A percentile compares a stretch with the other conserved stretches of the same genome.
phyloP scores from a whole-genome alignment of 2,888 invertebrate genomes.

The Standfussiana lucernea region DNA sequence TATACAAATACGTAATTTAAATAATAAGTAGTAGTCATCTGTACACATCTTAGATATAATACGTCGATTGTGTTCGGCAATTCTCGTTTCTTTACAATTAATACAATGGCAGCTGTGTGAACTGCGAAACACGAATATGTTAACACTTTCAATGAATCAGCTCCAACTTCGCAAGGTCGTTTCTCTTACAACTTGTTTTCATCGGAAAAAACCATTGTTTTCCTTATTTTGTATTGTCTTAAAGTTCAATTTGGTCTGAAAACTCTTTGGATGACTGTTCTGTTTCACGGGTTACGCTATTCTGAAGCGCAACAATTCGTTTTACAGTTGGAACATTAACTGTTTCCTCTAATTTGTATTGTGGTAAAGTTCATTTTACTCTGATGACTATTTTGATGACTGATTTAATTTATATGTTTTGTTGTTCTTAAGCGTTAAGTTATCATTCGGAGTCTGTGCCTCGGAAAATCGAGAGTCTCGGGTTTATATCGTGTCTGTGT shows the following conservation, averaged over 20 bases:
- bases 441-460: conserved; percentile 75
- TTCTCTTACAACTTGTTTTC: conserved; percentile 56
- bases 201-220: conserved; percentile 16
- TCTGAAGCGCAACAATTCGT: conserved; percentile 62
- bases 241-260: conserved; percentile 52
- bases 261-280: not conserved
- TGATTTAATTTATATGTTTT: conserved; percentile 29
- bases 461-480: conserved; percentile 72
- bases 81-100: conserved; percentile 75
- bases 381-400: conserved; percentile 10
- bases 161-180: conserved; percentile 71
- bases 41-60: conserved; percentile 65
- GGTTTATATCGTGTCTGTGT: conserved; percentile 42
- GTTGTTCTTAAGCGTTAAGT: conserved; percentile 66
- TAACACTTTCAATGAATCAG: conserved; percentile 77
- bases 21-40: conserved; percentile 54
- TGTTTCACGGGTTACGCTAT: conserved; percentile 34
- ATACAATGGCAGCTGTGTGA: conserved; percentile 76
- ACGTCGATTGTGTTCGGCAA: conserved; percentile 68
- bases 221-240: conserved; percentile 22
- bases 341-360: conserved; percentile 20
- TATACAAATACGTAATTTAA: conserved; percentile 46
- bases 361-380: conserved; percentile 52
- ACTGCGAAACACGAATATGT: conserved; percentile 74
- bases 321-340: conserved; percentile 27